Conservation (phyloP, 2,888 invertebrate genomes). For the Ornithoptera alexandrae region DNA sequence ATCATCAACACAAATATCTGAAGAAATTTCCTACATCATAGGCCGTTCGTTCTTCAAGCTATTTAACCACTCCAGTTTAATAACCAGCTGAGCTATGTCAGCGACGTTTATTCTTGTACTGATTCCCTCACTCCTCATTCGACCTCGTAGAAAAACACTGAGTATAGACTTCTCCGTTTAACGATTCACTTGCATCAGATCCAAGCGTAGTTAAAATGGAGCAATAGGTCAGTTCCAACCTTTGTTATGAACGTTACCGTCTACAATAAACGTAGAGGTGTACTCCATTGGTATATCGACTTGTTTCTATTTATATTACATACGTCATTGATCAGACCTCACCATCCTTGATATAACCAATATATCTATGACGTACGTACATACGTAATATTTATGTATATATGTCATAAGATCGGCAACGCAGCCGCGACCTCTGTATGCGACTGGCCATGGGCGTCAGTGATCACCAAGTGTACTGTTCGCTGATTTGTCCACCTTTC, state of each 20-base stretch:
- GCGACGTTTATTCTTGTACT: not conserved
- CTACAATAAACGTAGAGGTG: constrained; percentile 21
- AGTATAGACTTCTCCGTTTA: not conserved
- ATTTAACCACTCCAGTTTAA: too few relatives aligned
- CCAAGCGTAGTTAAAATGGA: not conserved
- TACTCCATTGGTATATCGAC: constrained; percentile 6
- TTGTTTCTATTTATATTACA: not conserved
- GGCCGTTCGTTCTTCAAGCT: too few relatives aligned
- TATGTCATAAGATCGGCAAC: too few relatives aligned
- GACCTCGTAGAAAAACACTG: not conserved
- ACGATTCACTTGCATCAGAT: not conserved
- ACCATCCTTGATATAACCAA: not conserved
- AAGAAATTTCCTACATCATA: too few relatives aligned
- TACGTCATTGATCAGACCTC: not conserved
- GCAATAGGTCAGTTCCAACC: constrained; percentile 27
- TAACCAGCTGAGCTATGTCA: too few relatives aligned
- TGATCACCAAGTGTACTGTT: too few relatives aligned
- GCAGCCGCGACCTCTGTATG: too few relatives aligned
- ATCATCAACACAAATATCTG: too few relatives aligned
- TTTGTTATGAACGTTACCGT: constrained; percentile 21
- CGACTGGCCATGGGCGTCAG: too few relatives aligned
- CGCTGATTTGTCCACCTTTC: too few relatives aligned
- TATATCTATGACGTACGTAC: not conserved
- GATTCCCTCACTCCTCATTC: not conserved
- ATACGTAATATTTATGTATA: not conserved